Conservation (phyloP, 2,888 invertebrate genomes). For the Caenorhabditis wallacei region DNA sequence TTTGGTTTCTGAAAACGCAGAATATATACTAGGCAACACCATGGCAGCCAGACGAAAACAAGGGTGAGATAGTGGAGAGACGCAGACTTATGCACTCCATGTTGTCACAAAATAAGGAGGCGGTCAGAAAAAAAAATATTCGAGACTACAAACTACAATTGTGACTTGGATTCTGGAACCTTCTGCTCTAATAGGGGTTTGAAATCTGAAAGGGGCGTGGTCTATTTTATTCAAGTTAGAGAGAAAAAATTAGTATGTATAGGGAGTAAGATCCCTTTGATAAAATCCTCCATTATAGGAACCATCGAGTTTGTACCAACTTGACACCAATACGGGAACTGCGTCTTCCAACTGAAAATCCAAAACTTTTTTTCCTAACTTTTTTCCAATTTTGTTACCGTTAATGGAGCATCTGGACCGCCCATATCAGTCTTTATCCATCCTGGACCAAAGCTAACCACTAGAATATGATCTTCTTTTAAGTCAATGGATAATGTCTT, state of each 20-base stretch:
- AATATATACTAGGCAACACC: too few relatives aligned
- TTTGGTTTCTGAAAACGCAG: too few relatives aligned
- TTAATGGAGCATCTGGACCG: constrained; percentile 59
- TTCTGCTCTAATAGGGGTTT: too few relatives aligned
- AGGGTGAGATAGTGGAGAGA: too few relatives aligned
- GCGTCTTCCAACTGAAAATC: constrained; percentile 7
- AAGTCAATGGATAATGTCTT: constrained; percentile 66
- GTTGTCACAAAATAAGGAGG: too few relatives aligned
- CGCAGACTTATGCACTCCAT: too few relatives aligned
- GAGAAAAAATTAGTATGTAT: constrained; percentile 5
- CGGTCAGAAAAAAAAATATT: too few relatives aligned
- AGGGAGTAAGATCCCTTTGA: not conserved
- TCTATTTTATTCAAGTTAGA: too few relatives aligned
- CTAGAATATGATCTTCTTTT: constrained; percentile 28
- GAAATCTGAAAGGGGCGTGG: too few relatives aligned
- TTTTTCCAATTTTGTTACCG: not conserved
- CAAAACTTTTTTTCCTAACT: not conserved
- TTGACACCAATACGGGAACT: not conserved
- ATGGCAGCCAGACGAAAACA: too few relatives aligned
- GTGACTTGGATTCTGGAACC: too few relatives aligned
- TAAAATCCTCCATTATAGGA: constrained; percentile 3
- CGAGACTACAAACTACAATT: too few relatives aligned
- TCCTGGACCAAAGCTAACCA: constrained; percentile 67
- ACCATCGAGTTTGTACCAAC: constrained; percentile 4
- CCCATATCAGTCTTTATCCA: constrained; percentile 79